Evolutionary conservation across 2,888 invertebrate species (phyloP), one percentile per base, ranked within the genome.

Genomic region (Troilus luridus): DNA sequence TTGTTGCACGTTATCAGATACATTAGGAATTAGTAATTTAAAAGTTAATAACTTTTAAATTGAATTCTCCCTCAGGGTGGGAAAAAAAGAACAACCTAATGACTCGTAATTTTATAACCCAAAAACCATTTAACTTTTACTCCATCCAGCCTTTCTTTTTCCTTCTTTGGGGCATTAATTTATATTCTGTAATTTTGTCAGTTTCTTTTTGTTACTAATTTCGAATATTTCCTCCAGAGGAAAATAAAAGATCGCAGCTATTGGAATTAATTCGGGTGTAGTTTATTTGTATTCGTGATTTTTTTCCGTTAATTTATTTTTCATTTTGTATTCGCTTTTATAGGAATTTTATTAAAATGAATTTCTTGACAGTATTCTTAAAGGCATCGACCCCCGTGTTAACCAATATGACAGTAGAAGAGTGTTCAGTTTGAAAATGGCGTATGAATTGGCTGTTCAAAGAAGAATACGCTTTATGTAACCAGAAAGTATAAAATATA

Each of bases 41-140:
- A 85, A 85, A 85, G 85, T 85, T 85, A 85, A 85, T 85, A 85
- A 85, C 56, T 85, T 85, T 85, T 85, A 85, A 85, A 85, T 85
- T 85, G 85, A 85, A 85, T 85, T 56, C 85, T 85, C 85, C 85
- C 56, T 58, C 21, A n/a, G 56, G 56, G 24, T 9, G 56, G n/a
- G 19, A 19, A 19, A 56, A 85, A 58, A 58, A 85, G 56, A 85
- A 85, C 85, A 85, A 85, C 85, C 56, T 85, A 85, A 85, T 85
- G 56, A 85, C 85, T 58, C 56, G 85, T 85, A 85, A 85, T 85
- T 85, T 58, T 85, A 85, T 56, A 58, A 58, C 85, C 85, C 56
- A 85, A 85, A 67, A 56, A 85, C 85, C 85, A 85, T 85, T 85
- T 56, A 85, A 58, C 85, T 85, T 85, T 85, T 85, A 85, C 85